Base-by-base conservation (phyloP, 64 coral and sea anemone species). In the Dendrophyllia cribrosa region DNA sequence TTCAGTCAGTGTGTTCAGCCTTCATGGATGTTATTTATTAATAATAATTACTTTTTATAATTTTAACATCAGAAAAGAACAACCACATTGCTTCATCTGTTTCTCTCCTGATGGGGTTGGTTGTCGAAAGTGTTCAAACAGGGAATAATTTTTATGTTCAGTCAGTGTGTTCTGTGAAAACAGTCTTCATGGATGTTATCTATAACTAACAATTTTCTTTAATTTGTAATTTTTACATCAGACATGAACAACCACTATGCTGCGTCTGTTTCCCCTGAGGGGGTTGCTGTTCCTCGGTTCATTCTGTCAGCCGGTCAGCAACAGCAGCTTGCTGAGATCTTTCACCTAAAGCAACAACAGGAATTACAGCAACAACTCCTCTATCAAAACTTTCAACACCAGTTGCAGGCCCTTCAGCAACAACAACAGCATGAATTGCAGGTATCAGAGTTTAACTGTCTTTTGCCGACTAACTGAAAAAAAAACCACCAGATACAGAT, bases 271-370 rank as follows among this genome's bases (percentile, higher is more conserved):
- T 63, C 81, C 8, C 91, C 83, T 7, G 91, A 93, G 53, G 91
- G 91, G 0, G 13, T 65, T 24, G 65, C 73, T 25, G 19, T 93
- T 43, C 90, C 90, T 66, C 46, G 85, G 4, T 49, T 82, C 26
- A 87, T 93, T 62, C 71, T 87, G 43, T 86, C 82, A 4, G 70
- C 91, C 16, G 64, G 66, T 55, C 91, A 93, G 56, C 90, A 92
- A 6, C 86, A 88, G 17, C 90, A 92, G 12, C 72, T 93, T 69
- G 82, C 91, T 43, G 71, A 72, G 6, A 16, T 93, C 16, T 87
- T 93, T 26, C 83, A 87, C 12, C 47, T 78, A 3, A 87, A 93
- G 22, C 71, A 93, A 70, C 91, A 93, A 75, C 80, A 93, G 62
- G 79, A 49, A 47, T 43, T 92, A 23, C 90, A 85, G 55, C 90